Evolutionary conservation across 2,888 invertebrate genomes (phyloP), one percentile per base, ranked within the genome.

Genomic region (Hyles lineata): DNA sequence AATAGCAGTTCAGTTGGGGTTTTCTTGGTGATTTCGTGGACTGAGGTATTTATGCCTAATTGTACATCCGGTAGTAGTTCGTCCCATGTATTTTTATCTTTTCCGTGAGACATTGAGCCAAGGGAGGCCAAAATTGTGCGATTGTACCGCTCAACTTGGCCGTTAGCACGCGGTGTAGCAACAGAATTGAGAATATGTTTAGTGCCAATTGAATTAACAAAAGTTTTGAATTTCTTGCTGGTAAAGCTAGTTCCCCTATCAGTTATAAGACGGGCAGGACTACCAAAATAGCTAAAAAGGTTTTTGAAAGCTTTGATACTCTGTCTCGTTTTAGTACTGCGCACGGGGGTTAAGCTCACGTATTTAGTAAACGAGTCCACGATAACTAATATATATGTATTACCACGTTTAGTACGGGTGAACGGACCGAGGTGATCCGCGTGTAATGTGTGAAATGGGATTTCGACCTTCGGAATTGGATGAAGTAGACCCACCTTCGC

Each of bases 331-430:
- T 78, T 76, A 0, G 77, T 77, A 15, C 74, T 75, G 11, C 75
- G 63, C 0, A 78, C 78, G 1, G 78, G 67, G 0, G 55, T 72
- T 1, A 75, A 25, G n/a, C 73, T 76, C 0, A 73, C 58, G 71
- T 63, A 78, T 63, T 78, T 78, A 1, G 78, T 77, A 32, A 78
- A 77, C 2, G 70, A 70, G 8, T 78, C 78, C 0, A 78, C 74
- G 1, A 74, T 69, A 5, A 76, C 74, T n/a, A 78, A 32, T 1
- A 78, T 32, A 43, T 76, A 72, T 6, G 70, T 62, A 32, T 76
- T 72, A 0, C 76, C 74, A 0, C 70, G 17, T 60, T 76, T 78
- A 4, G 62, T 76, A 2, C 62, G 21, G 0, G 74, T 70, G 43
- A 77, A 76, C 0, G 75, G 35, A 35, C 35, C 69, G 0, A 74